Evolutionary conservation across 2,797 vertebrate species (phyloP), one percentile per base, ranked within the genome.

Genomic region (Danio albolineatus): DNA sequence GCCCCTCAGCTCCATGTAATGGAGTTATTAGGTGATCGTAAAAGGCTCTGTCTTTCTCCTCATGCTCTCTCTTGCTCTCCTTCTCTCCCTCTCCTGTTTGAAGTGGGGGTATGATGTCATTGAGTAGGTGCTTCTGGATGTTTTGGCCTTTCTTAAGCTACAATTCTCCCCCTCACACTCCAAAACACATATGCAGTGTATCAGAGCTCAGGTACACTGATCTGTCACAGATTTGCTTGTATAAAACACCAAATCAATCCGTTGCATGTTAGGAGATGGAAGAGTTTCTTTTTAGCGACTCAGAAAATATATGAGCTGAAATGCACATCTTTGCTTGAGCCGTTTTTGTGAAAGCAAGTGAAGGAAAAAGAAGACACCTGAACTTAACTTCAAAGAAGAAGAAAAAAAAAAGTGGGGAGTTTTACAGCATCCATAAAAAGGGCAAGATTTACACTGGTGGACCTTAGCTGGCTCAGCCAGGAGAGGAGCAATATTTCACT

Each of bases 1-100:
- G 91, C 90, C 92, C 90, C 91, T 90, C 87, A 90, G 92, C 91
- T 91, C 84, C 39, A 85, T 90, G 91, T 94, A 94, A 95, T 94
- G 92, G 91, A 94, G 93, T 94, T 95, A 95, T 94, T 93, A 93
- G 92, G 92, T 94, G 93, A 93, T 92, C 93, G 91, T 92, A 93
- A 94, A 94, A 93, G 89, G 92, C 87, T 92, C 86, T 88, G 87
- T 89, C 90, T 92, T 87, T 89, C 69, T 78, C 78, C 76, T 80
- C 65, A 17, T 46, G 28, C 76, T 78, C 85, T 90, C 86, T 87
- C 85, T 85, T 89, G 87, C 89, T 90, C 72, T 73, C 49, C 62
- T 46, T 67, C 90, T 91, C 89, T 82, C 82, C 87, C 70, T 62
- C 73, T 66, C 88, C 91, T 87, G 61, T 92, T 92, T 91, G 88